These are phyloP conservation scores for Oscheius sp. DNA, from an alignment of 1,140 invertebrate species.

Conservation along the genomic window DNA sequence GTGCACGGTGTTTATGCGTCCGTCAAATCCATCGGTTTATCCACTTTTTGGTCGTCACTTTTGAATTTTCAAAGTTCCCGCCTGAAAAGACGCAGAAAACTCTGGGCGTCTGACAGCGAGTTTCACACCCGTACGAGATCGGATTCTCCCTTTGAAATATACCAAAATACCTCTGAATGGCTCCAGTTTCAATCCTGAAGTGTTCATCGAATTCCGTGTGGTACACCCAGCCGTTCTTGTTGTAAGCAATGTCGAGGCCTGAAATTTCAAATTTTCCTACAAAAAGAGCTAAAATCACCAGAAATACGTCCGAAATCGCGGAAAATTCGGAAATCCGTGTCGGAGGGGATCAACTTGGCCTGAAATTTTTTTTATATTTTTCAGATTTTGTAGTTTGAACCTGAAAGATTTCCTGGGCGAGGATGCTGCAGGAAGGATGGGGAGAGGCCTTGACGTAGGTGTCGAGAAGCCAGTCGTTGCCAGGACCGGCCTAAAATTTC, in stretches of 20 bases:
- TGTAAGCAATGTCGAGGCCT: slow-evolving; percentile 91
- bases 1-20: no score
- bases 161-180: slow-evolving; percentile 68
- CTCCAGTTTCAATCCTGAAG: slow-evolving; percentile 74
- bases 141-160: not conserved
- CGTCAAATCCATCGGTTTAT: no score
- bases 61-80: no score
- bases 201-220: slow-evolving; percentile 79
- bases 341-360: slow-evolving; percentile 81
- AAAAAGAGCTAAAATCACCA: slow-evolving; percentile 64
- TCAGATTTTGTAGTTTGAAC: not conserved
- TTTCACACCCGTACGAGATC: no score
- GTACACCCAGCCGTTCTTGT: slow-evolving; percentile 85
- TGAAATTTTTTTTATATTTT: not conserved
- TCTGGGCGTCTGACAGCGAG: no score
- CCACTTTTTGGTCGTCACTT: no score
- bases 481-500: slow-evolving; percentile 69
- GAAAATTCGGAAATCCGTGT: slow-evolving; percentile 92
- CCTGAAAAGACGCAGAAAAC: no score
- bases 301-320: slow-evolving; percentile 71
- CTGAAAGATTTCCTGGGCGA: slow-evolving; percentile 74
- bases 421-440: slow-evolving; percentile 82
- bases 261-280: slow-evolving; percentile 38
- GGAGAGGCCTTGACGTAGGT: slow-evolving; percentile 78
- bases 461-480: slow-evolving; percentile 83